Evolutionary conservation across 1,140 invertebrate genomes (phyloP), one percentile per base, ranked within the genome.

Genomic region (Trachelipus rathkii): DNA sequence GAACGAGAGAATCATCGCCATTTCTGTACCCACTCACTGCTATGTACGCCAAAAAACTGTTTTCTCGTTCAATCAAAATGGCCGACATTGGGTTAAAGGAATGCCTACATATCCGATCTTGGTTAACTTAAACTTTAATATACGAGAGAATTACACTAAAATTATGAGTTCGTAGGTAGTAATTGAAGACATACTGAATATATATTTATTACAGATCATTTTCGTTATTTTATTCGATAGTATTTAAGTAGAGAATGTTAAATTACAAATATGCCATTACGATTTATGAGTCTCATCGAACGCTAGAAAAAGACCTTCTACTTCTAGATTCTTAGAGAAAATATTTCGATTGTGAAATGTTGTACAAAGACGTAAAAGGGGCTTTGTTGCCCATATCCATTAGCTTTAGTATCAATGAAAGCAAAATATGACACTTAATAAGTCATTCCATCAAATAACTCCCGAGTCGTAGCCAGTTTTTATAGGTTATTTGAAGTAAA

Each of bases 391-490:
- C 50, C 50, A 60, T 60, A 60, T 60, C 50, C 50, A 60, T 60
- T 60, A 60, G 50, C 50, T 60, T 60, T 60, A 60, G 50, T 15
- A 19, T 60, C 50, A 60, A 60, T 60, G 50, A 60, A 60, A 60
- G 8, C 50, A 60, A 60, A 60, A 60, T 60, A 60, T 60, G 50
- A 19, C 50, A 60, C 50, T 60, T 15, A 60, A 60, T 60, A 60
- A 60, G 50, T 60, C 50, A 60, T 60, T 60, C 50, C 50, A 60
- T 19, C 50, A 60, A 60, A 60, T 60, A 60, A 60, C 50, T 60
- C 50, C 19, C 8, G 11, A 19, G 19, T 15, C 50, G 19, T 60
- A 13, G 50, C 50, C 19, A 60, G 11, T 33, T 60, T 60, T 60
- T 60, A 60, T 60, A 60, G 50, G 11, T 60, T 60, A 60, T 60